Conservation (phyloP, 2,888 invertebrate genomes). For the Tuta absoluta region DNA sequence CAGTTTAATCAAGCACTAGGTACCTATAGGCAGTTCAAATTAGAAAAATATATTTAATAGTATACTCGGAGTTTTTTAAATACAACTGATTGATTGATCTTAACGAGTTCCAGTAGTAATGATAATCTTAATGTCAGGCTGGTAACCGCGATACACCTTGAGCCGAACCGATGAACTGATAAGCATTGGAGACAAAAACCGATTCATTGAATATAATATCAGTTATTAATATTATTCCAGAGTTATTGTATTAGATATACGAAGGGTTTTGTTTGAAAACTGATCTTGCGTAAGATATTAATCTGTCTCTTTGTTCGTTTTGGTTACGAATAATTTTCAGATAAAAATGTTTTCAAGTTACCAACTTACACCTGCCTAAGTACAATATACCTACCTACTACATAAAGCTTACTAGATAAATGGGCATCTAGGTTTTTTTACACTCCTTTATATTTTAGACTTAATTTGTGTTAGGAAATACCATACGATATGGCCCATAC, state of each 20-base stretch:
- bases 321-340: neutral
- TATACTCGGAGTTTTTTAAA: neutral
- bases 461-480: too few relatives aligned
- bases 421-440: too few relatives aligned
- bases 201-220: constrained; percentile 40
- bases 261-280: constrained; percentile 1
- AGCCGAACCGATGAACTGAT: constrained; percentile 47
- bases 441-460: too few relatives aligned
- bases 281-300: neutral
- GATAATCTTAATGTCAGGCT: constrained; percentile 39
- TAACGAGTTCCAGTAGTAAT: constrained; percentile 20
- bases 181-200: constrained; percentile 38
- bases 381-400: too few relatives aligned
- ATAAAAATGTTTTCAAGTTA: neutral
- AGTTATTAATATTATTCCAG: constrained; percentile 34
- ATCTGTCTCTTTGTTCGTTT: constrained; percentile 12
- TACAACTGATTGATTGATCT: neutral
- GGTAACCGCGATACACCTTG: constrained; percentile 49
- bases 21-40: too few relatives aligned
- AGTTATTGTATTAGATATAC: constrained; percentile 11
- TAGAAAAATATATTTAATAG: too few relatives aligned
- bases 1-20: too few relatives aligned
- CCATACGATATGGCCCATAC: too few relatives aligned
- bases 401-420: too few relatives aligned
- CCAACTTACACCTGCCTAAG: neutral